Evolutionary conservation across 1,140 invertebrate species (phyloP), one percentile per base, ranked within the genome.

Genomic region (Rhyacophila brunnea): DNA sequence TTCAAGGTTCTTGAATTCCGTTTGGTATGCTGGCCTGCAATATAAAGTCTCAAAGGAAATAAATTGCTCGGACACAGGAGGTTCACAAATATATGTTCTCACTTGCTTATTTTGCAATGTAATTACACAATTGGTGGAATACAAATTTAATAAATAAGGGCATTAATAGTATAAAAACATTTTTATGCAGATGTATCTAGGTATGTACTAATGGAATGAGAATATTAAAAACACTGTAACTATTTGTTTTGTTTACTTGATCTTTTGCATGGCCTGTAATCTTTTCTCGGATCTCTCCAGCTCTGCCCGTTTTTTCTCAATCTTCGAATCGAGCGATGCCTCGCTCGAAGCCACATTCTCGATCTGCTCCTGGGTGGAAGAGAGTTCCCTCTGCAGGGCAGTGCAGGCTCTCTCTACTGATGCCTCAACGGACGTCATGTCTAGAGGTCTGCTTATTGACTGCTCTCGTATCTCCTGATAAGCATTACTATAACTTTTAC

Each of bases 1-100:
- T 75, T 99, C 96, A 9, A 95, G 81, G 42, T 88, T 87, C 61
- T 96, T 93, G 74, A 96, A 95, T 74, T 99, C 97, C 68, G 96
- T 92, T 85, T 98, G 90, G 73, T 97, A 98, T 0, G 95, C 95
- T 3, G 97, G 97, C 40, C 96, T 92, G 64, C 11, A 67, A 66
- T 62, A 10, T 9, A 28, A 28, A 28, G n/a, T 28, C 9, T 28
- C 23, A 5, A 28, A 28, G 23, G n/a, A n/a, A n/a, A n/a, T n/a
- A n/a, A n/a, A n/a, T n/a, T n/a, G n/a, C n/a, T n/a, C n/a, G n/a
- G n/a, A n/a, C n/a, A n/a, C n/a, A n/a, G n/a, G n/a, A n/a, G n/a
- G n/a, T n/a, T n/a, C n/a, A n/a, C n/a, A n/a, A n/a, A n/a, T n/a
- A n/a, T n/a, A n/a, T n/a, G n/a, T n/a, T n/a, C n/a, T n/a, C n/a